Evolutionary conservation across 1,140 invertebrate species (phyloP).

Genomic region (Drosophila bifasciata): DNA sequence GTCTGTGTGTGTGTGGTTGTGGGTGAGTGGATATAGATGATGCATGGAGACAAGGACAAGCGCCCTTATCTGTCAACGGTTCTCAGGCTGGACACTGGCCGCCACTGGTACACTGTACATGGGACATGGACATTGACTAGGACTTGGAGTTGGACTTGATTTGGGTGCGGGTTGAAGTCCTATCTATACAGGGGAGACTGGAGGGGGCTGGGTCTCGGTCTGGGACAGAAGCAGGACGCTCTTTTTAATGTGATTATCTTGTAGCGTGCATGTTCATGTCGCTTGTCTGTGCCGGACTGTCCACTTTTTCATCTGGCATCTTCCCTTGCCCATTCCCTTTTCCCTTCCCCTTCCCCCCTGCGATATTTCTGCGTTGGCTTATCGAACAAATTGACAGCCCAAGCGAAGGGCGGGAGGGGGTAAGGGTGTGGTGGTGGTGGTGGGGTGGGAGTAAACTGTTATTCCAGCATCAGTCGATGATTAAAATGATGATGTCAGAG

Average conservation of each 20-base stretch:
- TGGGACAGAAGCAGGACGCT: conserved; percentile 24
- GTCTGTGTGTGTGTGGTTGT: not conserved
- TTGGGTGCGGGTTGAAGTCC: conserved; percentile 30
- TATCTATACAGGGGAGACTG: not conserved
- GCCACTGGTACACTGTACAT: conserved; percentile 30
- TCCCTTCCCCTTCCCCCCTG: too few relatives aligned
- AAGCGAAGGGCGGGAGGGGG: conserved; percentile 8
- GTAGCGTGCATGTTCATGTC: conserved; percentile 78
- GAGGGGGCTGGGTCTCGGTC: not conserved
- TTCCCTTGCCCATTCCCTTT: too few relatives aligned
- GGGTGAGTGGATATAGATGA: conserved; percentile 18
- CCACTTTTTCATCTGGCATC: too few relatives aligned
- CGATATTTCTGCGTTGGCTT: conserved; percentile 54
- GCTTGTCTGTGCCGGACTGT: conserved; percentile 48
- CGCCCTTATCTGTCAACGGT: conserved; percentile 56
- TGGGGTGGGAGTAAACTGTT: conserved; percentile 38
- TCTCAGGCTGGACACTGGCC: conserved; percentile 52
- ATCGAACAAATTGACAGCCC: conserved; percentile 76
- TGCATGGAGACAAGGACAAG: conserved; percentile 44
- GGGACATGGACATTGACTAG: not conserved
- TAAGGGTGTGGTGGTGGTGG: too few relatives aligned
- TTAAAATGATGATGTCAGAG: conserved; percentile 82
- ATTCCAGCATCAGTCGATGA: conserved; percentile 60
- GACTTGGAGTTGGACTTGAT: conserved; percentile 7
- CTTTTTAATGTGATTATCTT: conserved; percentile 83